These are phyloP conservation scores for Laothoe populi DNA, from an alignment of 2,888 invertebrate genomes.

Conservation along the genomic window DNA sequence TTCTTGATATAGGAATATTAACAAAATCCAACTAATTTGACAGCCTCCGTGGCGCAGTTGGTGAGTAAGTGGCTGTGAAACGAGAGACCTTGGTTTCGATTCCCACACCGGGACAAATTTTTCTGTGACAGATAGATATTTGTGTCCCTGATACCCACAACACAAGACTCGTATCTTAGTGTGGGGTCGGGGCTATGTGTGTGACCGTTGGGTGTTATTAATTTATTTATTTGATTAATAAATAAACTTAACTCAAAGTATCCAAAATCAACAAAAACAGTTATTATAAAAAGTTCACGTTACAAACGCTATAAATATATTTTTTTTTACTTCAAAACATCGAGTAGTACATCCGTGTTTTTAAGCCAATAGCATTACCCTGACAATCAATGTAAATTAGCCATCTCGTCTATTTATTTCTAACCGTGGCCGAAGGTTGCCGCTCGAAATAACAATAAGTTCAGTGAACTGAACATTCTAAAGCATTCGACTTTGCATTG, in stretches of 20 bases:
- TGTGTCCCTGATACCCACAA: too few species aligned
- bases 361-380: constrained; percentile 11
- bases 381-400: constrained; percentile 24
- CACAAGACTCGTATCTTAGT: too few species aligned
- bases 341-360: constrained; percentile 16
- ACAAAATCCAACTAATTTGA: too few species aligned
- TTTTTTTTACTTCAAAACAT: neutral
- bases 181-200: too few species aligned
- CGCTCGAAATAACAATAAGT: constrained; percentile 22
- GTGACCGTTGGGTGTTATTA: too few species aligned
- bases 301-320: neutral
- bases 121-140: too few species aligned
- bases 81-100: too few species aligned
- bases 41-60: too few species aligned
- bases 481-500: constrained; percentile 22
- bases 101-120: too few species aligned
- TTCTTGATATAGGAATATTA: too few species aligned
- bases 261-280: neutral
- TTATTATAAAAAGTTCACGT: neutral
- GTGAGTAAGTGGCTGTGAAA: too few species aligned
- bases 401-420: constrained; percentile 23
- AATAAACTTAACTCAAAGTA: neutral
- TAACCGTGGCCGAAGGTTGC: constrained; percentile 14
- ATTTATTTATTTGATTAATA: too few species aligned
- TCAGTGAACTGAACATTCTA: constrained; percentile 23